Evolutionary conservation across 92 coral and sea anemone species (phyloP).

Genomic region (Zoanthus solanderi): DNA sequence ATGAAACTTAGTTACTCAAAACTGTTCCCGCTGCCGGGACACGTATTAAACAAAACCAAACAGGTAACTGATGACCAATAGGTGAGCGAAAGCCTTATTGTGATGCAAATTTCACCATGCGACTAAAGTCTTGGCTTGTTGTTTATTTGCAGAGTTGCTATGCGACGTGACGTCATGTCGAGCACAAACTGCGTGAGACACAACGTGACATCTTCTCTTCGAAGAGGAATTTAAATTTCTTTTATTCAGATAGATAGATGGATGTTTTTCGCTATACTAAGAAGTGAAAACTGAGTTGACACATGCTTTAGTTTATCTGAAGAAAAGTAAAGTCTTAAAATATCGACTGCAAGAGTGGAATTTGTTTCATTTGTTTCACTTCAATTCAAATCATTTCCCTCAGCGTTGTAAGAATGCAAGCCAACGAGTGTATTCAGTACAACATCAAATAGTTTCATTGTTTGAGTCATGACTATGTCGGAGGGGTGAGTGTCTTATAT

Average conservation of each 20-base stretch:
- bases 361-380: background rate
- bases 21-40: slow-evolving; percentile 52
- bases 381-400: background rate
- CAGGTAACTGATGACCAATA: slow-evolving; percentile 26
- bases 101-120: slow-evolving; percentile 27
- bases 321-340: background rate
- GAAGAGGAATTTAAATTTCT: background rate
- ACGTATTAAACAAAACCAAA: slow-evolving; percentile 57
- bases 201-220: background rate
- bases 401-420: slow-evolving; percentile 8
- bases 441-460: slow-evolving; percentile 36
- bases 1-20: slow-evolving; percentile 61
- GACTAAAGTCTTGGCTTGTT: slow-evolving; percentile 49
- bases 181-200: slow-evolving; percentile 35
- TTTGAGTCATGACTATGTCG: slow-evolving; percentile 64
- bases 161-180: slow-evolving; percentile 76
- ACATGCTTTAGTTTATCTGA: background rate
- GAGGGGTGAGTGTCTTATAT: slow-evolving; percentile 64
- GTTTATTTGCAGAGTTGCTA: slow-evolving; percentile 80
- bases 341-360: background rate
- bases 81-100: slow-evolving; percentile 1
- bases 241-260: background rate
- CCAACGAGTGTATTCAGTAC: background rate
- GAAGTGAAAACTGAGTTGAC: background rate
- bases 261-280: background rate